Conservation (phyloP, 2,888 invertebrate species). For the Myathropa florea region DNA sequence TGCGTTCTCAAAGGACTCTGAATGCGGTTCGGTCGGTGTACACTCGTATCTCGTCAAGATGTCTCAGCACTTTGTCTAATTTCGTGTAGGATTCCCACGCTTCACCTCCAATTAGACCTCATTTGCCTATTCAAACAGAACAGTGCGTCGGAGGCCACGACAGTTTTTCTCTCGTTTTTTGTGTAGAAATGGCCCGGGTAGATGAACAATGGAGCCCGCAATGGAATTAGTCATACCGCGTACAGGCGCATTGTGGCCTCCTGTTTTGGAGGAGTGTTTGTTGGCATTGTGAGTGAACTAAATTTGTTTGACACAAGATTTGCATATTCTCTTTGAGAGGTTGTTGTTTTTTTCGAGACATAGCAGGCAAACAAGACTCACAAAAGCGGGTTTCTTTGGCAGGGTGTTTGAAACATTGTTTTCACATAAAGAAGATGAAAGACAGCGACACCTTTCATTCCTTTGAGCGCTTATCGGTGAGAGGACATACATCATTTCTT, state of each 20-base stretch:
- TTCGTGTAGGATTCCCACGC: conserved; percentile 53
- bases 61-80: conserved; percentile 9
- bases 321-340: conserved; percentile 12
- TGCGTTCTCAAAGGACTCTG: background rate
- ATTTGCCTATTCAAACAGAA: conserved; percentile 48
- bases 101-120: conserved; percentile 48
- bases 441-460: no score
- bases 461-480: no score
- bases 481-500: no score
- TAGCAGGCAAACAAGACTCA: background rate
- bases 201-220: conserved; percentile 16
- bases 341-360: background rate
- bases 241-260: conserved; percentile 9
- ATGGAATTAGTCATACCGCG: conserved; percentile 27
- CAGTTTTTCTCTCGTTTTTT: background rate
- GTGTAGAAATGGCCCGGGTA: conserved; percentile 44
- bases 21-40: background rate
- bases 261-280: conserved; percentile 25
- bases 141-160: background rate
- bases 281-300: conserved; percentile 18
- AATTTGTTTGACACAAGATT: background rate
- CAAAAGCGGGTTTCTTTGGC: no score
- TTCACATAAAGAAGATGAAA: no score
- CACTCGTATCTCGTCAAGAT: background rate
- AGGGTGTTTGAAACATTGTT: no score